Evolutionary conservation across 2,797 vertebrate species (phyloP), one percentile per base, ranked within the genome.

Genomic region (Acipenser oxyrinchus): DNA sequence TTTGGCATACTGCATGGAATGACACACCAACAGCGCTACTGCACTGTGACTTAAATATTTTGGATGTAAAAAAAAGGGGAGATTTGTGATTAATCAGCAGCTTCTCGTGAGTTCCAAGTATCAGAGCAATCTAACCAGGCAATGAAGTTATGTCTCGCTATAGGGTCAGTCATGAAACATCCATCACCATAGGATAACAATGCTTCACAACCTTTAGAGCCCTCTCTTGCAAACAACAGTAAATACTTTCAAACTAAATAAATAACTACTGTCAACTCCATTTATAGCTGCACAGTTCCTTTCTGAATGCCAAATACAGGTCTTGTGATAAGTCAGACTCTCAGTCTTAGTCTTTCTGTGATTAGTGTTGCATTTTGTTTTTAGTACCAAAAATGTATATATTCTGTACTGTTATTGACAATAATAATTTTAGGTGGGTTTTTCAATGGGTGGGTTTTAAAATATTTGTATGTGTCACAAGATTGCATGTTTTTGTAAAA

Each of bases 41-140:
- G 78, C 77, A 86, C 76, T 82, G 83, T 76, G 79, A 88, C 80
- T 85, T 87, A 88, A 87, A 89, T 89, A 88, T 89, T 91, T 89
- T 85, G 73, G 73, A 74, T 74, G 79, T 82, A 74, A 79, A 79
- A 69, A 78, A 74, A 78, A 76, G 11, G 8, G 80, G 81, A 87
- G 87, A 86, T 82, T 90, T 84, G 89, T 90, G 89, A 92, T 92
- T 91, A 91, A 92, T 92, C 90, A 90, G 86, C 83, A 86, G 85
- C 84, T 82, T 87, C 89, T 81, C 83, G 88, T 88, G 88, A 88
- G 89, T 88, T 82, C 83, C 84, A 89, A 91, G 89, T 88, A 90
- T 89, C 86, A 84, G 83, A 86, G 88, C 85, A 87, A 89, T 89
- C 86, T 89, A 87, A 87, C 88, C 85, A 89, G 86, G 86, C 85